Percentiles rank a stretch among this genome's conserved stretches.
Evolutionary conservation across 1,140 invertebrate species (phyloP).

Genomic region (Ephestia elutella): DNA sequence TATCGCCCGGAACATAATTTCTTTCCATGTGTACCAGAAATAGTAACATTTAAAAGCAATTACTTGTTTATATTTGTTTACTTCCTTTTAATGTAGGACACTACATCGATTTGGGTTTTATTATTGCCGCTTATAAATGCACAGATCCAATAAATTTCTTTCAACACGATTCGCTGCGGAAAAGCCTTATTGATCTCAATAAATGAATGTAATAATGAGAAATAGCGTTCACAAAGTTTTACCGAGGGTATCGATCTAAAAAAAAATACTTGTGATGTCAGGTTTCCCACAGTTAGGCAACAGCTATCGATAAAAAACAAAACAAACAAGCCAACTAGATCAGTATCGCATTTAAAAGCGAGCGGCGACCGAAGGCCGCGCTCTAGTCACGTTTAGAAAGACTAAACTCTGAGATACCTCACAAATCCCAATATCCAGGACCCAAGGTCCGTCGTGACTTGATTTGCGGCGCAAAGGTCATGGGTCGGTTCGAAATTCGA

Average conservation of each 20-base stretch:
- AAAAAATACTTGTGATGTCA: background rate
- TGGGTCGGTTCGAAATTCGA: conserved; percentile 37
- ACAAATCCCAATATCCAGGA: conserved; percentile 25
- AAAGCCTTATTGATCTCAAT: background rate
- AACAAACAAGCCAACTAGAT: conserved; percentile 22
- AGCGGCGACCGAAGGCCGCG: conserved; percentile 42
- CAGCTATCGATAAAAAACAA: background rate
- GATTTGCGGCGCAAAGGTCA: conserved; percentile 39
- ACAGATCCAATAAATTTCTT: background rate
- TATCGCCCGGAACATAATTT: background rate
- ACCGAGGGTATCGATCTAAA: background rate
- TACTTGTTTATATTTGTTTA: background rate
- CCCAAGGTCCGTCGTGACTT: conserved; percentile 51
- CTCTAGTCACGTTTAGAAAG: conserved; percentile 39
- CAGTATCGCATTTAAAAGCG: conserved; percentile 38
- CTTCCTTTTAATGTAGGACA: background rate
- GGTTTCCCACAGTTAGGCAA: background rate
- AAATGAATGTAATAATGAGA: background rate
- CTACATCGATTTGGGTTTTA: background rate
- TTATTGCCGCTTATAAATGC: background rate
- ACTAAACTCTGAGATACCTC: conserved; percentile 12
- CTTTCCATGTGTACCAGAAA: background rate
- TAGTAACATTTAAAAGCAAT: background rate
- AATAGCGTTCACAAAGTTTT: background rate
- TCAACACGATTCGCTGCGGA: background rate